phyloP scores from a whole-genome alignment of 1,140 invertebrate species.

The Himalopsyche phryganea region DNA sequence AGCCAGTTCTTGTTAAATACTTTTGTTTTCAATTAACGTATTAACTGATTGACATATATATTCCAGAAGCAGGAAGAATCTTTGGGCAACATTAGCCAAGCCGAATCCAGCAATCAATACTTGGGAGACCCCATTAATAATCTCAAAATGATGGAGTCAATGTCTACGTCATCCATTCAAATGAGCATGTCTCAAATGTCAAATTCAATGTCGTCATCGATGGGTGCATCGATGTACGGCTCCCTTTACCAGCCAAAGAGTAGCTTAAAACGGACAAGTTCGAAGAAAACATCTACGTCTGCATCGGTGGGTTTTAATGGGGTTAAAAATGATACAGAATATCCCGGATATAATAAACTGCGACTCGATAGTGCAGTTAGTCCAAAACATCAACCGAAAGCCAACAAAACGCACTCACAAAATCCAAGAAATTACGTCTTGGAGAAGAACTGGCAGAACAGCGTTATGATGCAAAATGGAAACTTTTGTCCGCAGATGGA shows the following conservation, averaged over 20 bases:
- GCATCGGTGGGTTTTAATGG: conserved; percentile 29
- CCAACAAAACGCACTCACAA: conserved; percentile 18
- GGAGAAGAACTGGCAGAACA: conserved; percentile 32
- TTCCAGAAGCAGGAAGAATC: conserved; percentile 28
- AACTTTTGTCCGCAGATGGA: conserved; percentile 20
- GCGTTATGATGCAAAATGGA: conserved; percentile 27
- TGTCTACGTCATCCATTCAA: conserved; percentile 5
- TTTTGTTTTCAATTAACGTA: no score
- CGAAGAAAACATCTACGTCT: conserved; percentile 38
- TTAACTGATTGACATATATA: no score
- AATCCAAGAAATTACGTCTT: conserved; percentile 31
- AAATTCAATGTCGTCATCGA: conserved; percentile 19
- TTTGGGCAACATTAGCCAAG: conserved; percentile 18
- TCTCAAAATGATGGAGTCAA: conserved; percentile 8
- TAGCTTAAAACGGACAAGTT: conserved; percentile 43
- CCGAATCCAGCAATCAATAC: conserved; percentile 11
- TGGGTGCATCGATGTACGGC: conserved; percentile 16
- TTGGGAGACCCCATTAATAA: conserved; percentile 3
- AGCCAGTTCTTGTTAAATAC: no score
- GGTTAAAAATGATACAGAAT: conserved; percentile 41
- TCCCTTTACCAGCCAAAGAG: conserved; percentile 41
- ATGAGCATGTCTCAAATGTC: conserved; percentile 10
- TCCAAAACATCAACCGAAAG: conserved; percentile 42
- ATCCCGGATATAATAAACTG: conserved; percentile 48
- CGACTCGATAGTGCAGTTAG: conserved; percentile 49